Evolutionary conservation across 2,888 invertebrate species (phyloP), one percentile per base, ranked within the genome.

Genomic region (Rhopalosiphum nymphaeae): DNA sequence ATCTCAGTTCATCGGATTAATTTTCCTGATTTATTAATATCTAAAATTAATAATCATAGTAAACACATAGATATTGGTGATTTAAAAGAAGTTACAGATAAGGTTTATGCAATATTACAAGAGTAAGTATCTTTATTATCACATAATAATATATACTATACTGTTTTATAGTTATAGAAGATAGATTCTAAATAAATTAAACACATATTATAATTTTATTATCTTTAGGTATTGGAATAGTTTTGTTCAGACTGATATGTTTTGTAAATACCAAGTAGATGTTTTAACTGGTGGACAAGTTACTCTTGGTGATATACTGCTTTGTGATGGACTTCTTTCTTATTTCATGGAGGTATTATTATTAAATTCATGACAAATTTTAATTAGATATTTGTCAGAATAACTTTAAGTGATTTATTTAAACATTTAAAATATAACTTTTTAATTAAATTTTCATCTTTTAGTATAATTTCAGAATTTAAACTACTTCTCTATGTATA

Each of bases 221-320:
- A 95, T 95, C 96, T 95, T 11, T 95, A 97, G 97, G 91, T 96
- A 97, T 96, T 97, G 98, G 96, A 97, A 97, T 95, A 97, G 97
- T 95, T 99, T 98, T 96, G 96, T 98, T 95, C 97, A 97, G 95
- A 99, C 98, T 96, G 97, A 98, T 95, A 98, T 97, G 96, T 98
- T 98, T 96, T 98, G 98, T 95, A 99, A 98, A 96, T 98, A 99
- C 96, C 98, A 99, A 96, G 97, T 99, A 95, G 99, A 99, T 96
- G 97, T 99, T 95, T 96, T 99, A 95, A 98, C 98, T 16, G 97
- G 97, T 96, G 97, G 97, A 95, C 97, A 97, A 96, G 97, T 99
- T 85, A 97, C 97, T 94, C 96, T 99, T 91, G 97, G 97, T 95
- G 99, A 99, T 96, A 98, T 99, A 96, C 96, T 99, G 93, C 98